Evolutionary conservation across 2,113 vertebrate species (phyloP).

Genomic region (Ochotona princeps): DNA sequence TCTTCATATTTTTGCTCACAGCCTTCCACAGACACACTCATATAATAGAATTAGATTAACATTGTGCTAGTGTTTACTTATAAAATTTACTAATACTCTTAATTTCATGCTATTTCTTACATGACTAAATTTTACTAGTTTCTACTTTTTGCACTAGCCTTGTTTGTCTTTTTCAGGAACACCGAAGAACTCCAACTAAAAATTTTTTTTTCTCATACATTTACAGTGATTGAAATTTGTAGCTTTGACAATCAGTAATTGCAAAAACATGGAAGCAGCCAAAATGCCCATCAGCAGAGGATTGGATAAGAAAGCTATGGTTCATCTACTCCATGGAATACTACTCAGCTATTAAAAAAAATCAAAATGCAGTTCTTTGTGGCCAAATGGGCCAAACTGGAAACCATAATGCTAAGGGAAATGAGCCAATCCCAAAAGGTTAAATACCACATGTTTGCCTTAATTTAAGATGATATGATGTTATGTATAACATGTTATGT

Average conservation of each 20-base stretch:
- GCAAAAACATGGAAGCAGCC: not conserved
- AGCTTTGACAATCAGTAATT: not conserved
- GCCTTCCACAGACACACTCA: not conserved
- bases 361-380: too few species aligned
- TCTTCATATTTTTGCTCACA: constrained; percentile 15
- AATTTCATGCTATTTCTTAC: not conserved
- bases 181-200: not conserved
- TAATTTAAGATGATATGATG: too few species aligned
- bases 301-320: too few species aligned
- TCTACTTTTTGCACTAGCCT: not conserved
- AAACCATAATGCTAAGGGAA: too few species aligned
- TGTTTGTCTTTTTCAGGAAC: not conserved
- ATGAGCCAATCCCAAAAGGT: too few species aligned
- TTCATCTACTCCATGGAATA: too few species aligned
- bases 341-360: too few species aligned
- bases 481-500: too few species aligned
- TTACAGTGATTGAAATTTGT: not conserved
- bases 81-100: not conserved
- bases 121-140: constrained; percentile 5
- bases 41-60: not conserved
- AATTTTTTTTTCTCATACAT: not conserved
- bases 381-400: too few species aligned
- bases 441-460: too few species aligned
- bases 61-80: fast-evolving
- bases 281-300: too few species aligned